Conservation (phyloP, 1,140 invertebrate species). For the Dolichoris vasculosae region DNA sequence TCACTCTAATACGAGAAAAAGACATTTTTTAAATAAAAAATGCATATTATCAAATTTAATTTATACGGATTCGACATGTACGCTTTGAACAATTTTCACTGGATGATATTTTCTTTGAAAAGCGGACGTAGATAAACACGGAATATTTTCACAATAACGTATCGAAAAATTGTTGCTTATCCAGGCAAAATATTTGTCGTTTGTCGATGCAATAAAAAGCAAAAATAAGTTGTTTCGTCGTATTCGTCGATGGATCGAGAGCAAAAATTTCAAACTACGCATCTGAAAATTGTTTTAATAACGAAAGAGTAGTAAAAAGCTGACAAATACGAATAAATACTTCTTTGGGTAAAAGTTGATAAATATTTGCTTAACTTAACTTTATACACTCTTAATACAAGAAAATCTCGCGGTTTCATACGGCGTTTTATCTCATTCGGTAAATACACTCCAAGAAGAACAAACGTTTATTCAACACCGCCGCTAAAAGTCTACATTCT, state of each 20-base stretch:
- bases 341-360: not conserved
- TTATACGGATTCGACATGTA: no score
- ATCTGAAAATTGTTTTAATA: not conserved
- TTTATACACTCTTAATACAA: slow-evolving; percentile 22
- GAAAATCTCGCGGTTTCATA: not conserved
- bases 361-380: not conserved
- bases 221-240: not conserved
- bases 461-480: no score
- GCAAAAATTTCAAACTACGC: not conserved
- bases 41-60: no score
- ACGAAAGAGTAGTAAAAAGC: not conserved
- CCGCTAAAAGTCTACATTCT: no score
- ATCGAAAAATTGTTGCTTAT: not conserved
- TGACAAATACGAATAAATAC: not conserved
- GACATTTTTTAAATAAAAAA: no score
- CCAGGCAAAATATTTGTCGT: not conserved
- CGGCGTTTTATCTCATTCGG: not conserved
- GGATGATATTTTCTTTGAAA: no score
- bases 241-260: not conserved
- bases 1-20: no score
- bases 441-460: not conserved
- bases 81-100: no score
- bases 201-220: not conserved
- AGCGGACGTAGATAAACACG: no score
- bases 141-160: no score